Evolutionary conservation across 2,888 invertebrate genomes (phyloP).

Genomic region (Agrotis exclamationis): DNA sequence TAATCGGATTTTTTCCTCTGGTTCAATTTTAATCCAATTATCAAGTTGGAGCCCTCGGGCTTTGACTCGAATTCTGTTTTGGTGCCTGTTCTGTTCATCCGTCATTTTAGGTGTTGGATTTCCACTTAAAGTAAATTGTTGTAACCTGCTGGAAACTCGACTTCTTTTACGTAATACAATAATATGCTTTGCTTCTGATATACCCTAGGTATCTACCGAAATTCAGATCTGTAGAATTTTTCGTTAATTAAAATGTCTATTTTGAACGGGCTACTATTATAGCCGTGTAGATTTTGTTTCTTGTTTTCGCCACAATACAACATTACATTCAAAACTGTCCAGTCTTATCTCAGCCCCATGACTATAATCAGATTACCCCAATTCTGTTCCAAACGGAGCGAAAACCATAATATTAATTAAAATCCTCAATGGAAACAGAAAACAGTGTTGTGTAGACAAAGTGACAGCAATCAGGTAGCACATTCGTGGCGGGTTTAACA

Average conservation of each 20-base stretch:
- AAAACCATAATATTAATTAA: slow-evolving; percentile 57
- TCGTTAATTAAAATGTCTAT: no score
- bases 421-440: slow-evolving; percentile 42
- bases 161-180: neutral
- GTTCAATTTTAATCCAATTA: slow-evolving; percentile 64
- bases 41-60: slow-evolving; percentile 35
- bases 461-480: slow-evolving; percentile 54
- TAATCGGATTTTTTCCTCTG: slow-evolving; percentile 47
- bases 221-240: no score
- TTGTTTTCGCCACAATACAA: slow-evolving; percentile 9
- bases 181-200: no score
- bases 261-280: neutral
- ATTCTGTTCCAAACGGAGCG: slow-evolving; percentile 31
- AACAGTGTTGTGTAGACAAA: slow-evolving; percentile 27
- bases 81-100: slow-evolving; percentile 23
- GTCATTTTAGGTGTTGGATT: slow-evolving; percentile 14
- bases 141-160: slow-evolving; percentile 7
- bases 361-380: slow-evolving; percentile 37
- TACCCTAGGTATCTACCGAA: no score
- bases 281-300: neutral
- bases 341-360: slow-evolving; percentile 18
- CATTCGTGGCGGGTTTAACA: slow-evolving; percentile 36
- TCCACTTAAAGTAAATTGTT: slow-evolving; percentile 11
- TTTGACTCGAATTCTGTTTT: slow-evolving; percentile 34
- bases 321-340: neutral